Base-by-base conservation (phyloP, 2,797 vertebrate genomes). In the Micropoecilia bifurca region DNA sequence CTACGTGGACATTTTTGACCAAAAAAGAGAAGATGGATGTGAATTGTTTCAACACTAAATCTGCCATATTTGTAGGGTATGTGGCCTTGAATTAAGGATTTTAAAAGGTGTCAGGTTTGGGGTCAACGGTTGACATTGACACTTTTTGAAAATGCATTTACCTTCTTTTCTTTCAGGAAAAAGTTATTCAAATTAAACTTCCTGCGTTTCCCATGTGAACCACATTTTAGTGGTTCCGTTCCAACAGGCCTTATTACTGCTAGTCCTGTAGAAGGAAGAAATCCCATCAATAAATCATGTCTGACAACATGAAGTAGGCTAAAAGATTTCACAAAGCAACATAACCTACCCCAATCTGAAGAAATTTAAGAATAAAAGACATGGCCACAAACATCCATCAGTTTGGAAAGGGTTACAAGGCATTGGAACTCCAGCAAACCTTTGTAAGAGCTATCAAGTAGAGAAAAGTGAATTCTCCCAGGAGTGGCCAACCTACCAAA, bases 1-100 rank as follows among this genome's bases (percentile, higher is more conserved):
- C 84, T 91, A 84, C 90, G 87, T 63, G 77, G 72, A 77, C 78
- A 66, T 7, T 63, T 77, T 46, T 80, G 85, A 90, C 84, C 91
- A 91, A 92, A 90, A 93, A 92, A 94, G 53, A 55, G 82, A 81
- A 81, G 74, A 79, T 57, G 48, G 79, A 90, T 86, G 76, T 80
- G 83, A 28, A 79, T 83, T 79, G 79, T 86, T 74, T 77, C 74
- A 86, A 80, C 84, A 73, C 79, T 77, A 47, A 63, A 87, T 82
- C 83, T 87, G 82, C 81, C 73, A 80, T 73, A 74, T 85, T 84
- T 87, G 78, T 87, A 47, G 90, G 86, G 90, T 76, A 68, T 55
- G 53, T 48, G 25, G 18, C 47, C 78, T 39, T 81, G 76, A 76
- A 55, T 48, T 45, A 25, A 6, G 14, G 12, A 10, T 22, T 85